Percentiles rank a stretch among this genome's conserved stretches.
phyloP scores from a whole-genome alignment of 2,797 vertebrate genomes.

The Lagocephalus sceleratus region DNA sequence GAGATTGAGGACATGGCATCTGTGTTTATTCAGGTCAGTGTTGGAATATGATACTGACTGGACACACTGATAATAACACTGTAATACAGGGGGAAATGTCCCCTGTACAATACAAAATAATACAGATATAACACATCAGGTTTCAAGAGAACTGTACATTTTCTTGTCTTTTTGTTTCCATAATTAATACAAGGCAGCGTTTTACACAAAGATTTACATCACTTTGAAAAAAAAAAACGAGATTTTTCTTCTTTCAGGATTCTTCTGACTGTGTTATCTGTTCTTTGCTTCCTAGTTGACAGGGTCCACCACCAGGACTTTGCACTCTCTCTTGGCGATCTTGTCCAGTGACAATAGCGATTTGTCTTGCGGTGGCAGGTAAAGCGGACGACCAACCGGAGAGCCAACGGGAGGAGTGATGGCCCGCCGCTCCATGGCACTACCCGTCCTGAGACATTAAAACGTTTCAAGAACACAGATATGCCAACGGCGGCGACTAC shows the following conservation, averaged over 20 bases:
- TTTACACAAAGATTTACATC: too few species aligned
- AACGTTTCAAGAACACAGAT: not conserved
- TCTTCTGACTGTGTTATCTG: not conserved
- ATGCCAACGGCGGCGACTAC: too few species aligned
- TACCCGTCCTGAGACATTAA: conserved; percentile 82
- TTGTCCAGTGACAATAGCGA: conserved; percentile 88
- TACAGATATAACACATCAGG: conserved; percentile 11
- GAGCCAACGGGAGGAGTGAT: conserved; percentile 92
- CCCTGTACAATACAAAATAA: conserved; percentile 5
- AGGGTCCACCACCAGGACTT: conserved; percentile 87
- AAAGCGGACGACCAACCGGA: conserved; percentile 86
- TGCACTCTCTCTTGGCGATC: conserved; percentile 94
- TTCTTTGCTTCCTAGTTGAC: conserved; percentile 33
- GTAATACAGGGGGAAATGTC: conserved; percentile 4
- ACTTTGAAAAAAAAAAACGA: too few species aligned
- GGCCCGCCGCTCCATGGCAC: conserved; percentile 91
- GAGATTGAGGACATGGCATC: not conserved
- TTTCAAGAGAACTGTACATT: not conserved
- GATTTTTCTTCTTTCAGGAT: not conserved
- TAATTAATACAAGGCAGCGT: too few species aligned
- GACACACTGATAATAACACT: conserved; percentile 19
- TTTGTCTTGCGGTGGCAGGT: conserved; percentile 85
- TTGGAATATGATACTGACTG: conserved; percentile 9
- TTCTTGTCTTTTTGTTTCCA: not conserved
- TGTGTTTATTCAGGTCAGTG: not conserved